phyloP scores from a whole-genome alignment of 2,113 vertebrate genomes.

The Diadophis punctatus region DNA sequence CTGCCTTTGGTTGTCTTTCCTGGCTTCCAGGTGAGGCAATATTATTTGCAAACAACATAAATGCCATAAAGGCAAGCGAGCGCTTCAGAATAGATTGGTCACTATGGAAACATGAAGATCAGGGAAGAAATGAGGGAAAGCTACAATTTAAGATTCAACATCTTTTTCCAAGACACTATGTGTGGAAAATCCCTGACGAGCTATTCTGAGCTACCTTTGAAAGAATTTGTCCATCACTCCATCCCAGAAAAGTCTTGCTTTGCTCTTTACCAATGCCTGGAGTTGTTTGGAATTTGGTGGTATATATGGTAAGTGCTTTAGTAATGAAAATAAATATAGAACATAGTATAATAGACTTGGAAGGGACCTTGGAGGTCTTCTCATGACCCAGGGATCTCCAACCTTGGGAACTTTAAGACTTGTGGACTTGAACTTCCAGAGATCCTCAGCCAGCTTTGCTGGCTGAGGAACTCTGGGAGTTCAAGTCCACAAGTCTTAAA shows the following conservation, averaged over 20 bases:
- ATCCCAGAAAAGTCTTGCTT: neutral
- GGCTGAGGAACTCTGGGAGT: too few relatives aligned
- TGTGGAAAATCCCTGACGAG: neutral
- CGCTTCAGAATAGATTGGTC: neutral
- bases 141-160: neutral
- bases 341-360: neutral
- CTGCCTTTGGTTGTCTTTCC: neutral
- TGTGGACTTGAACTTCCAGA: too few relatives aligned
- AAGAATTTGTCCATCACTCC: neutral
- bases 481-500: too few relatives aligned
- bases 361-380: neutral
- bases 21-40: neutral
- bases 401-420: too few relatives aligned
- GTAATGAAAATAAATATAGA: neutral
- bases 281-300: neutral
- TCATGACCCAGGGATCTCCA: neutral
- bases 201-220: neutral
- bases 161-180: neutral
- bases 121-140: neutral
- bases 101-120: neutral
- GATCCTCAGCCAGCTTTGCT: too few relatives aligned
- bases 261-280: neutral
- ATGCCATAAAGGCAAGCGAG: neutral
- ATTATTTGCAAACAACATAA: neutral
- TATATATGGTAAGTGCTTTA: neutral